Conservation (phyloP, 2,113 vertebrate genomes). For the Antigone vipio region DNA sequence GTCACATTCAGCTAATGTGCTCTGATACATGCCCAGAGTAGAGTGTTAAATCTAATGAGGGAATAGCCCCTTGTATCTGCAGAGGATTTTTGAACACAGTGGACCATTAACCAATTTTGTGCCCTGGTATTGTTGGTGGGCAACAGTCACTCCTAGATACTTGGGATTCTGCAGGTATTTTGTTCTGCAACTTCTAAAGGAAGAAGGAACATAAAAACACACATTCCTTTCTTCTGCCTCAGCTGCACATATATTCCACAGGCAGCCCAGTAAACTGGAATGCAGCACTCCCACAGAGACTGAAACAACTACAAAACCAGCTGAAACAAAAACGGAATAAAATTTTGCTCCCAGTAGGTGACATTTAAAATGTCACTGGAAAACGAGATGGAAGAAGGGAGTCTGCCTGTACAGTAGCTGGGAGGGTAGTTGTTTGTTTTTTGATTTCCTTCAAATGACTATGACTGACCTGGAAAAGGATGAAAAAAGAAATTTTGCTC, state of each 20-base stretch:
- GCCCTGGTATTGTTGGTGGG: background rate
- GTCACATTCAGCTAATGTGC: background rate
- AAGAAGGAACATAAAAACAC: background rate
- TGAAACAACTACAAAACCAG: background rate
- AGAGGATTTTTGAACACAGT: background rate
- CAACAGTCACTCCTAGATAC: background rate
- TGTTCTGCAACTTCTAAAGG: background rate
- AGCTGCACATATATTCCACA: background rate
- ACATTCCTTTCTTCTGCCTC: background rate
- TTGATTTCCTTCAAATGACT: background rate
- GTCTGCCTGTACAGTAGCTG: background rate
- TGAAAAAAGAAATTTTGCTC: background rate
- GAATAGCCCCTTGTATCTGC: background rate
- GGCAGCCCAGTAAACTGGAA: background rate
- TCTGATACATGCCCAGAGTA: background rate
- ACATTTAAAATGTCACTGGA: background rate
- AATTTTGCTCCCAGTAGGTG: background rate
- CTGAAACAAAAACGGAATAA: background rate
- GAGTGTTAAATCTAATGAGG: background rate
- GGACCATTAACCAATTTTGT: background rate
- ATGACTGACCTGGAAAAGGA: background rate
- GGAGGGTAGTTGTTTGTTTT: background rate
- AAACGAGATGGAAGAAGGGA: background rate
- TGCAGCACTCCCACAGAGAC: background rate
- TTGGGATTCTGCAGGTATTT: background rate